phyloP scores from a whole-genome alignment of 35 echinoderm and acorn worm species.

The Holothuria glaberrima region DNA sequence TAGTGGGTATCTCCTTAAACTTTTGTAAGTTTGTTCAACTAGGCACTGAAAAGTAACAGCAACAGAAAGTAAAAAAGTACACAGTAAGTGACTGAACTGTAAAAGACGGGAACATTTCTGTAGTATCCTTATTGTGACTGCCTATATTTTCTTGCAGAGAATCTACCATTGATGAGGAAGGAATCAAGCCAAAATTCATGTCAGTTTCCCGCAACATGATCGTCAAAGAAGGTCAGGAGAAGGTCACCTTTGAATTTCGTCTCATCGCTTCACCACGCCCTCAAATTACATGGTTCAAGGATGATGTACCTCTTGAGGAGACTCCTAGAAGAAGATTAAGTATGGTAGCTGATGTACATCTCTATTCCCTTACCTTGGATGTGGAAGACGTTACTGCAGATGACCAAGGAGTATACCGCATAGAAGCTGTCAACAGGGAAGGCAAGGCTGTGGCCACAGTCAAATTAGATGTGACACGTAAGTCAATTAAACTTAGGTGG shows the following conservation, averaged over 20 bases:
- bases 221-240: slow-evolving; percentile 69
- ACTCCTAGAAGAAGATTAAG: slow-evolving; percentile 66
- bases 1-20: too few relatives aligned
- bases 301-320: slow-evolving; percentile 89
- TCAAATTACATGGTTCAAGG: slow-evolving; percentile 81
- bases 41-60: too few relatives aligned
- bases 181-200: slow-evolving; percentile 97
- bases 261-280: slow-evolving; percentile 95
- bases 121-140: not conserved
- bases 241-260: slow-evolving; percentile 89
- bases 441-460: slow-evolving; percentile 80
- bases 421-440: slow-evolving; percentile 88
- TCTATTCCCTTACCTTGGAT: slow-evolving; percentile 81
- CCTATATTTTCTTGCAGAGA: slow-evolving; percentile 82
- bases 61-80: too few relatives aligned
- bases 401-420: slow-evolving; percentile 80
- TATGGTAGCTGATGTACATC: slow-evolving; percentile 95
- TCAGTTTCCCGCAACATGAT: slow-evolving; percentile 69
- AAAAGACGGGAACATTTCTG: not conserved
- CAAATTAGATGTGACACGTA: slow-evolving; percentile 86
- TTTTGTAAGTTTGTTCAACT: too few relatives aligned
- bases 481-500: slow-evolving; percentile 6
- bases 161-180: slow-evolving; percentile 94
- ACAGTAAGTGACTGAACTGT: too few relatives aligned
- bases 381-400: slow-evolving; percentile 75